Evolutionary conservation across 2,113 vertebrate genomes (phyloP).

Genomic region (Crotalus viridis): DNA sequence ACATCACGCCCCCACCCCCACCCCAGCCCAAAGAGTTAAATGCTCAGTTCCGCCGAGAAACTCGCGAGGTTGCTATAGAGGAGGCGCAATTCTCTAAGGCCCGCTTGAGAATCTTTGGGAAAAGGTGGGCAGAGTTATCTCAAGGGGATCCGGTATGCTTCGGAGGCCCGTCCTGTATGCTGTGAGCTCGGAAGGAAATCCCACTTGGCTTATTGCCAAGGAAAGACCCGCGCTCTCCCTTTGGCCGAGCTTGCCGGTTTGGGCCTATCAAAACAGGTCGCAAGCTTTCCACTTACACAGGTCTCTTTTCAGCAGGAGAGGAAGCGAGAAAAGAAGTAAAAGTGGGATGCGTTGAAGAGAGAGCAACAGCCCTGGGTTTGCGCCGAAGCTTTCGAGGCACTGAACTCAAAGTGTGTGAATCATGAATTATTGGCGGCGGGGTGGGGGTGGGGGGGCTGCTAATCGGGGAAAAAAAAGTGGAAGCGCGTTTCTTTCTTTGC

Average conservation of each 20-base stretch:
- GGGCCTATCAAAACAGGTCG: neutral
- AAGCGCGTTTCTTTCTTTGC: constrained; percentile 27
- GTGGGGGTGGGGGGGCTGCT: neutral
- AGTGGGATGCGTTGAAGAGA: neutral
- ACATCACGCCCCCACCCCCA: neutral
- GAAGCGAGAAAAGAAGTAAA: neutral
- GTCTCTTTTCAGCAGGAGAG: neutral
- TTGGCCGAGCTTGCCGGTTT: neutral
- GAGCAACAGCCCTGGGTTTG: neutral
- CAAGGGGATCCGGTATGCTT: neutral
- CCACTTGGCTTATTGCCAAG: neutral
- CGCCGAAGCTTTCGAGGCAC: neutral
- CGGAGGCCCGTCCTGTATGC: neutral
- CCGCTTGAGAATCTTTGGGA: neutral
- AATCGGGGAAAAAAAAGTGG: neutral
- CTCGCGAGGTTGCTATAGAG: neutral
- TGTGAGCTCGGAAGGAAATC: neutral
- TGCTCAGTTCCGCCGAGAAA: constrained; percentile 1
- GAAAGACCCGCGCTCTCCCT: neutral
- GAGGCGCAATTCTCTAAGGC: neutral
- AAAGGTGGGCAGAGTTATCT: neutral
- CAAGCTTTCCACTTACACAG: neutral
- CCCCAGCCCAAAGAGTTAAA: constrained; percentile 41
- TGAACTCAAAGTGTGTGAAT: neutral
- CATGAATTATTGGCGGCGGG: neutral